Percentiles rank a stretch among this genome's conserved stretches.
Conservation (phyloP, 2,797 vertebrate species). For the Luscinia luscinia region DNA sequence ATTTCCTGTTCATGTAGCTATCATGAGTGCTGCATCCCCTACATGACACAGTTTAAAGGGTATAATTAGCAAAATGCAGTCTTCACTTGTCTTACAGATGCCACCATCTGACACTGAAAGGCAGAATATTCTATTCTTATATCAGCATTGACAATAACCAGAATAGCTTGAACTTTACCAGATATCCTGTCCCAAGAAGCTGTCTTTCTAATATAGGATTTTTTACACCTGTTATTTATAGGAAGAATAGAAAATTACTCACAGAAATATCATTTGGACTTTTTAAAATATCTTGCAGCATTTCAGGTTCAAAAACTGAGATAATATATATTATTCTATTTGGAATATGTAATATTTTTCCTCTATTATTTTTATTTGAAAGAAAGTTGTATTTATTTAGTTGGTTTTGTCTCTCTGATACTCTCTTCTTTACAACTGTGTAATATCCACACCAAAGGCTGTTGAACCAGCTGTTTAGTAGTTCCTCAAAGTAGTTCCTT, state of each 20-base stretch:
- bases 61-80: conserved; percentile 61
- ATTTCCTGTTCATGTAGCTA: conserved; percentile 29
- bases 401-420: not conserved
- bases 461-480: not conserved
- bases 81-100: conserved; percentile 48
- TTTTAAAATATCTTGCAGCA: conserved; percentile 19
- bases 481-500: not conserved
- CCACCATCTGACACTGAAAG: conserved; percentile 35
- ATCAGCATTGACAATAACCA: conserved; percentile 47
- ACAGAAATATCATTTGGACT: conserved; percentile 6
- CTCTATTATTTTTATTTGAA: conserved; percentile 41
- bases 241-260: conserved; percentile 39
- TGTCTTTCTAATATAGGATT: conserved; percentile 5
- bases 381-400: conserved; percentile 6
- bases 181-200: conserved; percentile 23
- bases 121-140: conserved; percentile 21
- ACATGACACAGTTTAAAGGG: conserved; percentile 48
- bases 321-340: conserved; percentile 29
- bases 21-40: conserved; percentile 17
- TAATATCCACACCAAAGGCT: not conserved
- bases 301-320: conserved; percentile 23
- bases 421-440: not conserved
- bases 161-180: conserved; percentile 36
- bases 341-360: conserved; percentile 7
- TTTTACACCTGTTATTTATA: conserved; percentile 4